A percentile compares a stretch with the other conserved stretches of the same genome.
These are phyloP conservation scores for Capitulum mitella DNA, from an alignment of 2,888 invertebrate genomes.

Conservation along the genomic window DNA sequence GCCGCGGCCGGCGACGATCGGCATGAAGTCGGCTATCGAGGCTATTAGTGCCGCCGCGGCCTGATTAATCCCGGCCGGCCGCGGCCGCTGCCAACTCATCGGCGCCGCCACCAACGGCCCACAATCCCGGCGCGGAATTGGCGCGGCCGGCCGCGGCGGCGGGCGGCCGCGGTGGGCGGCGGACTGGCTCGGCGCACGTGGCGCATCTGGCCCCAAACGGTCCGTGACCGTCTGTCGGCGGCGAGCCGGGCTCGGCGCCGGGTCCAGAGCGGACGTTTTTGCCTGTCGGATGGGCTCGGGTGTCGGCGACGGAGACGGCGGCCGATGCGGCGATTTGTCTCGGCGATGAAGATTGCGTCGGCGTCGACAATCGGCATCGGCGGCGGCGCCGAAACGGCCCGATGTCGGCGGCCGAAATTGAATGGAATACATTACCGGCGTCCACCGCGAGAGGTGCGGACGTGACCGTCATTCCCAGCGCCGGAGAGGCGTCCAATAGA, in stretches of 20 bases:
- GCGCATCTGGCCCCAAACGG: neutral
- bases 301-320: neutral
- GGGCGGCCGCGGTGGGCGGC: neutral
- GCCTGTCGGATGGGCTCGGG: neutral
- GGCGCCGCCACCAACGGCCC: neutral
- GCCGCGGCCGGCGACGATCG: neutral
- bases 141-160: too few relatives aligned
- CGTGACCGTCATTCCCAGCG: neutral
- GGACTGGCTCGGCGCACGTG: neutral
- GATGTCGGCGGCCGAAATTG: neutral
- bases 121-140: neutral
- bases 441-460: neutral
- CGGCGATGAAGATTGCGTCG: neutral
- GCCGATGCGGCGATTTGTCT: neutral
- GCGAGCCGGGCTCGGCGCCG: neutral
- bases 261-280: neutral
- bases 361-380: neutral
- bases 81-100: constrained; percentile 14
- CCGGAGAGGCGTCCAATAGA: neutral
- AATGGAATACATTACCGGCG: constrained; percentile 6
- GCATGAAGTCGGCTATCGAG: neutral
- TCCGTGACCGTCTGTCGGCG: neutral
- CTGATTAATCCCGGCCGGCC: constrained; percentile 10
- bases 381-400: neutral
- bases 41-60: neutral